These are phyloP conservation scores for Heterotilapia buettikoferi DNA, from an alignment of 2,113 vertebrate species.

Conservation along the genomic window DNA sequence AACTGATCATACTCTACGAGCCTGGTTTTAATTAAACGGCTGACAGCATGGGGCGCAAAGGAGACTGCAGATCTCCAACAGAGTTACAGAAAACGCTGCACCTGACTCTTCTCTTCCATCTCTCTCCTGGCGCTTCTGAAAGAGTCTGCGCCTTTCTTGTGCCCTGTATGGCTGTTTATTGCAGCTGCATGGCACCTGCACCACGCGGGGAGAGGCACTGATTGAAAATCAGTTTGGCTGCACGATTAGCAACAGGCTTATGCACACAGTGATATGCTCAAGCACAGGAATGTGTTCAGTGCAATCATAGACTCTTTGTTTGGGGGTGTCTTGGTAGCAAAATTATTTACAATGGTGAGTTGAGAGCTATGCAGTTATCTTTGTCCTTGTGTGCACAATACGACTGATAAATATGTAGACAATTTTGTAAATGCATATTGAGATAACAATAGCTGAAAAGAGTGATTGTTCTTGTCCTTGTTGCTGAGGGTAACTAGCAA, in stretches of 20 bases:
- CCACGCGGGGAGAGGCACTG: neutral
- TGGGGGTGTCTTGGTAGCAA: neutral
- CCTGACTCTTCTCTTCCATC: constrained; percentile 10
- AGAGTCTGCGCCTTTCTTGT: neutral
- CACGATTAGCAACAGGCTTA: neutral
- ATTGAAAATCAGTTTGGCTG: neutral
- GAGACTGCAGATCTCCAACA: constrained; percentile 14
- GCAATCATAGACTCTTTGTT: neutral
- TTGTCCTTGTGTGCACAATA: neutral
- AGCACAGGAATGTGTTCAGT: neutral
- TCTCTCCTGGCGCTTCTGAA: neutral
- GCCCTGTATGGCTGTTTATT: neutral
- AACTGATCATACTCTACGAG: constrained; percentile 34
- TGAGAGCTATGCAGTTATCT: neutral
- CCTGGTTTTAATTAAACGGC: constrained; percentile 57
- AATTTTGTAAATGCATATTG: neutral
- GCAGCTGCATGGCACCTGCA: neutral
- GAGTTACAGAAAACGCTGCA: neutral
- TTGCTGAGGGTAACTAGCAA: neutral
- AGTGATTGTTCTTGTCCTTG: neutral
- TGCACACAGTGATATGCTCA: neutral
- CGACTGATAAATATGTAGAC: neutral
- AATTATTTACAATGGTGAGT: neutral
- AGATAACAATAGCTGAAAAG: neutral
- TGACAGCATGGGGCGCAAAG: constrained; percentile 26